A percentile compares a stretch with the other conserved stretches of the same genome.
Conservation (phyloP, 1,140 invertebrate genomes). For the Octopus bimaculoides region DNA sequence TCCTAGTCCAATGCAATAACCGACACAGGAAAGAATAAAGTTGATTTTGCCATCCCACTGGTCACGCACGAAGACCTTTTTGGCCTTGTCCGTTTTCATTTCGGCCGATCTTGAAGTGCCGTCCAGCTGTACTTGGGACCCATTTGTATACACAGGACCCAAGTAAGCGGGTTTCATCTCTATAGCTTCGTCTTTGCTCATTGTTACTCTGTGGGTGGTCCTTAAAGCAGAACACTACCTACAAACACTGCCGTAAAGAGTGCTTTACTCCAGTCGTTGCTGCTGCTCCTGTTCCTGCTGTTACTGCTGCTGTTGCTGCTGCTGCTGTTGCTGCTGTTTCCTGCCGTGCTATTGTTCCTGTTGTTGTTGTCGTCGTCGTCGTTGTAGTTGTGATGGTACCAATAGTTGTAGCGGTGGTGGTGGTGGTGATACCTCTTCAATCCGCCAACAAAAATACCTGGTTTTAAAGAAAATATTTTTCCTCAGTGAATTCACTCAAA, state of each 20-base stretch:
- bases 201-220: not conserved
- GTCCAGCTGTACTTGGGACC: slow-evolving; percentile 7
- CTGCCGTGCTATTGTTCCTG: no score
- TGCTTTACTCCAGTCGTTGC: not conserved
- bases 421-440: no score
- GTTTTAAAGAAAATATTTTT: no score
- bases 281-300: not conserved
- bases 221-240: not conserved
- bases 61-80: not conserved
- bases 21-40: slow-evolving; percentile 11
- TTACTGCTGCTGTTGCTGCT: not conserved
- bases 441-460: no score
- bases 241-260: not conserved
- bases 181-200: not conserved
- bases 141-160: not conserved
- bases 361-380: no score
- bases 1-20: slow-evolving; percentile 11
- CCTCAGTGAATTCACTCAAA: no score
- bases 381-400: no score
- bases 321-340: no score
- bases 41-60: slow-evolving; percentile 5
- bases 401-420: no score
- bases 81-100: not conserved
- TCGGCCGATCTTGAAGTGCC: not conserved
- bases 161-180: not conserved